Evolutionary conservation across 1,140 invertebrate genomes (phyloP), one percentile per base, ranked within the genome.

Genomic region (Lethocerus indicus): DNA sequence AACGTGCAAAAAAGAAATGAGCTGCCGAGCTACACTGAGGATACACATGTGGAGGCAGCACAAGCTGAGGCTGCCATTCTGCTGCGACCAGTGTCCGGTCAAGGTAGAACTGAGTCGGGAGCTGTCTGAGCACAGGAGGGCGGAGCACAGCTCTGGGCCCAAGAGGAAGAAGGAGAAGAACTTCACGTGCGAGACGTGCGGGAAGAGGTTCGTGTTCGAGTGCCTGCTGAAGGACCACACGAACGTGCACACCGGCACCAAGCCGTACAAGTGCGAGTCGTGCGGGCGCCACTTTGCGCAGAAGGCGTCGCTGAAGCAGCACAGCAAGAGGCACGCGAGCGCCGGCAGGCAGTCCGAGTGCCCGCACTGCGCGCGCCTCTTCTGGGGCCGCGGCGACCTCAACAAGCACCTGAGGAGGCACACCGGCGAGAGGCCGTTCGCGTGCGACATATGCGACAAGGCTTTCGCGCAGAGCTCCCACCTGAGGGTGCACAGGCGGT

Each of bases 201-300:
- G 88, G 27, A 94, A 93, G 63, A 85, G 86, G 60, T 94, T 94
- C 64, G 71, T 86, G 24, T 93, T 87, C 64, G 82, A 89, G 67
- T 88, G 83, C 63, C 95, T 92, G 57, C 70, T 97, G 49, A 85
- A 90, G 28, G 86, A 89, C n/a, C 93, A 97, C 64, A 72, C 88
- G 36, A 73, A 88, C 23, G 81, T 80, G 23, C 83, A 86, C 50
- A 79, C 78, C 1, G 71, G 71, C 2, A 78, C 78, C 54, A 75
- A 75, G 54, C 72, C 74, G 3, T 75, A 71, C 59, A 72, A 72
- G 55, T 77, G 75, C 59, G 63, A 67, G 5, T 63, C 70, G 42
- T 78, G 64, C 59, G 5, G 79, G 55, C 76, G 79, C 52, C 66
- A 75, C 18, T 80, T 77, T 58, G 71, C 74, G 5, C 76, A 79